These are phyloP conservation scores for Pavo muticus DNA, from an alignment of 2,113 vertebrate genomes.

Conservation along the genomic window DNA sequence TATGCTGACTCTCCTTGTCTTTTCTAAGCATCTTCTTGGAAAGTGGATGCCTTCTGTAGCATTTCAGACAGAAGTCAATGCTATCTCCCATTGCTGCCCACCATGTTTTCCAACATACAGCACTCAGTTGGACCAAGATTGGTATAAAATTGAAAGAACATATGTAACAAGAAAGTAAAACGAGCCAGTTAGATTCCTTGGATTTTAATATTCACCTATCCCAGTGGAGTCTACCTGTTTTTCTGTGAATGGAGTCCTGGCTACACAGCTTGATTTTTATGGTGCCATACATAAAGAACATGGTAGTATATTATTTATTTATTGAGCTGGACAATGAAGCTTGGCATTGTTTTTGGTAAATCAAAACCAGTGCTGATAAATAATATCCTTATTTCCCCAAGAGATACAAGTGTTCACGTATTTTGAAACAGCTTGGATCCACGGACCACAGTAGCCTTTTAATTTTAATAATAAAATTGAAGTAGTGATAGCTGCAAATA, in stretches of 20 bases:
- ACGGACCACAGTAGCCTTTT: neutral
- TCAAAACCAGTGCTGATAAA: neutral
- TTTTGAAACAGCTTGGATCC: neutral
- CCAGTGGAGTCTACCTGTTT: neutral
- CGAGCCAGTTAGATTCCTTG: neutral
- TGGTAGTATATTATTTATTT: too few relatives aligned
- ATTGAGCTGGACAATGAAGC: neutral
- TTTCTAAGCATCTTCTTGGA: neutral
- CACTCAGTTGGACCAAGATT: neutral
- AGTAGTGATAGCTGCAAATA: neutral
- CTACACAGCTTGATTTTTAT: neutral
- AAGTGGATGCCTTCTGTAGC: neutral
- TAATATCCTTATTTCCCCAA: neutral
- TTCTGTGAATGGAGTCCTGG: neutral
- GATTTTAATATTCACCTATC: neutral
- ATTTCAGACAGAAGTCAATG: neutral
- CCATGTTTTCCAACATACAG: neutral
- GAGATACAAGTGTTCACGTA: neutral
- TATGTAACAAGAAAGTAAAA: neutral
- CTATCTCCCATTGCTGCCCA: neutral
- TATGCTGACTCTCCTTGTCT: neutral
- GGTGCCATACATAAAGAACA: neutral
- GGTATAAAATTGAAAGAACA: neutral
- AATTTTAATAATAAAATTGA: neutral
- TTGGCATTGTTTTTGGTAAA: neutral